Base-by-base conservation (phyloP, 2,888 invertebrate genomes). In the Oasisia sp. region DNA sequence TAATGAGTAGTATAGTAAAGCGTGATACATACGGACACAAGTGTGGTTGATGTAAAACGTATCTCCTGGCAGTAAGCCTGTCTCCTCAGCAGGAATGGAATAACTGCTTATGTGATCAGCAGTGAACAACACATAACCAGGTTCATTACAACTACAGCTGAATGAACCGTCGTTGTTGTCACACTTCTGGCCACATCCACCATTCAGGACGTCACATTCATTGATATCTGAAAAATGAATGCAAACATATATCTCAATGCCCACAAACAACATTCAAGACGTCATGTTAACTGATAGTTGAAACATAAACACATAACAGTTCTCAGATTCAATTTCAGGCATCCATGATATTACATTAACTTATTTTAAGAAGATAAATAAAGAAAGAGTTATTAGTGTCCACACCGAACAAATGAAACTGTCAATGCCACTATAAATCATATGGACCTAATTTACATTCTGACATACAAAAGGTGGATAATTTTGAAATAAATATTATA, bases 121-220 rank as follows among this genome's bases (percentile, higher is more conserved):
- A 94, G 98, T 98, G 92, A 99, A 97, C 91, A 97, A 95, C 95
- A 98, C 98, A 27, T 98, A 99, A 93, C 99, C 98, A 0, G 99
- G 99, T 11, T 99, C 99, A 95, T 99, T 98, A n/a, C 97, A 96
- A 7, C 95, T 97, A 96, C 98, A 99, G 27, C 99, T 97, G 95
- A 99, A 98, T 95, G 97, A 99, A 14, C 99, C 99, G 90, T 98
- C 97, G 12, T 14, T 58, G 95, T 98, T 98, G 1, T 58, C 58
- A 95, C 99, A 99, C 93, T 97, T 97, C 95, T 99, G 99, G 0
- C 32, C 91, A 92, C 93, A 95, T 3, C 93, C 92, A 0, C 94
- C 94, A 32, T 45, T 89, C n/a, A 58, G 92, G 90, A 94, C 93
- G 32, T 44, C 92, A 92, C 95, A 95, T 5, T 38, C 92, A n/a